phyloP scores from a whole-genome alignment of 2,797 vertebrate species.

The Sphenopsis melanotis region DNA sequence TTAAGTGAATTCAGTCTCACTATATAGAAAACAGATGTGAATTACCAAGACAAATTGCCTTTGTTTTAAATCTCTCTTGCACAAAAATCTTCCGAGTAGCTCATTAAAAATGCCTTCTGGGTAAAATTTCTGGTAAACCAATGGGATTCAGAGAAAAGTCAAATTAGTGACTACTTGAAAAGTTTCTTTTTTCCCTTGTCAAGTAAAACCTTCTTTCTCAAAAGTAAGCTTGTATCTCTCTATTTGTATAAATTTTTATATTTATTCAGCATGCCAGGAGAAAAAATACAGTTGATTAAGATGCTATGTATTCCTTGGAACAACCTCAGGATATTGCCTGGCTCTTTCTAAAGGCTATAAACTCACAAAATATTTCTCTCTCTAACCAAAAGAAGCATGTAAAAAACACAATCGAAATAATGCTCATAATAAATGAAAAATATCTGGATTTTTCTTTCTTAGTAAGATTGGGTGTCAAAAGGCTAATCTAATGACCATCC shows the following conservation, averaged over 20 bases:
- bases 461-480: background rate
- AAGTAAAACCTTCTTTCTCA: background rate
- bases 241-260: background rate
- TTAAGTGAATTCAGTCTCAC: slow-evolving; percentile 26
- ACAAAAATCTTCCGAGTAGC: background rate
- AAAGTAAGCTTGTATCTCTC: background rate
- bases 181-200: background rate
- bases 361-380: background rate
- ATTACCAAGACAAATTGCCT: slow-evolving; percentile 37
- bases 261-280: background rate
- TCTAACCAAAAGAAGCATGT: background rate
- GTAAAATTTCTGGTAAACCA: slow-evolving; percentile 18
- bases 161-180: background rate
- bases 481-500: background rate
- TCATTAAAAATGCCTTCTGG: slow-evolving; percentile 50
- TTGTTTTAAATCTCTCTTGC: slow-evolving; percentile 37
- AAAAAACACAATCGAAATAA: background rate
- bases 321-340: background rate
- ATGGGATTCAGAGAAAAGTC: background rate
- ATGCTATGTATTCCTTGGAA: background rate
- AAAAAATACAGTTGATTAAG: background rate
- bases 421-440: background rate
- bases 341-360: background rate
- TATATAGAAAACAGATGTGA: slow-evolving; percentile 42
- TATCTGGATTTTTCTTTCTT: background rate